Conservation (phyloP, 2,888 invertebrate species). For the Tachina lurida region DNA sequence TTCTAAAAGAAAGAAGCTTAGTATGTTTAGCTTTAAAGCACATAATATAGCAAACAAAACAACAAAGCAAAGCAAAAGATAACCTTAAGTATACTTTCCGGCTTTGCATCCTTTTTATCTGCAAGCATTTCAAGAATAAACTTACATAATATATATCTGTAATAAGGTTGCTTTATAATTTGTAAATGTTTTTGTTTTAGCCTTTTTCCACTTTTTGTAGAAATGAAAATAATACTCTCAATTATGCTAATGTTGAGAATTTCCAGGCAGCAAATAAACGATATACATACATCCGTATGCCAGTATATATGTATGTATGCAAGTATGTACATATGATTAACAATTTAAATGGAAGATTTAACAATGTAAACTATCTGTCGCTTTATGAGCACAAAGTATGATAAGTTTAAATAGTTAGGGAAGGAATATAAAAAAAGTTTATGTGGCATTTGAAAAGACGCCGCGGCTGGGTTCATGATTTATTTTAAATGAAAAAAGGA, state of each 20-base stretch:
- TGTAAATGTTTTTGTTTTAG: conserved; percentile 50
- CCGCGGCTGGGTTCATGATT: conserved; percentile 35
- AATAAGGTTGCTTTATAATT: conserved; percentile 43
- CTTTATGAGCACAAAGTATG: conserved; percentile 41
- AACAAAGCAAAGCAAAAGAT: conserved; percentile 52
- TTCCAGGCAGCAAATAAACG: conserved; percentile 32
- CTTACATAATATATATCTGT: background rate
- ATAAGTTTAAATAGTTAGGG: conserved; percentile 50
- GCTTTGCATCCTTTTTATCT: conserved; percentile 45
- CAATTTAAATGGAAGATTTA: conserved; percentile 64
- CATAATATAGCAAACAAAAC: conserved; percentile 27
- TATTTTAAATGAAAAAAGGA: conserved; percentile 1
- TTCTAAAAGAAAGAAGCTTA: conserved; percentile 16
- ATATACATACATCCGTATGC: conserved; percentile 8
- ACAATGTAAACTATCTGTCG: conserved; percentile 57
- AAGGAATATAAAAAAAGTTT: conserved; percentile 34
- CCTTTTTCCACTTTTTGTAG: conserved; percentile 26
- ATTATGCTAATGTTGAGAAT: conserved; percentile 63
- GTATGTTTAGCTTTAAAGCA: conserved; percentile 35
- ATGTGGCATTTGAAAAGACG: conserved; percentile 4
- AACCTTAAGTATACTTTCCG: conserved; percentile 62
- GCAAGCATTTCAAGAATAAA: background rate
- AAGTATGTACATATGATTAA: conserved; percentile 23
- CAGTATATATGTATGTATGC: background rate
- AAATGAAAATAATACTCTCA: conserved; percentile 51